Evolutionary conservation across 2,113 vertebrate genomes (phyloP).

Genomic region (Dromaius novaehollandiae): DNA sequence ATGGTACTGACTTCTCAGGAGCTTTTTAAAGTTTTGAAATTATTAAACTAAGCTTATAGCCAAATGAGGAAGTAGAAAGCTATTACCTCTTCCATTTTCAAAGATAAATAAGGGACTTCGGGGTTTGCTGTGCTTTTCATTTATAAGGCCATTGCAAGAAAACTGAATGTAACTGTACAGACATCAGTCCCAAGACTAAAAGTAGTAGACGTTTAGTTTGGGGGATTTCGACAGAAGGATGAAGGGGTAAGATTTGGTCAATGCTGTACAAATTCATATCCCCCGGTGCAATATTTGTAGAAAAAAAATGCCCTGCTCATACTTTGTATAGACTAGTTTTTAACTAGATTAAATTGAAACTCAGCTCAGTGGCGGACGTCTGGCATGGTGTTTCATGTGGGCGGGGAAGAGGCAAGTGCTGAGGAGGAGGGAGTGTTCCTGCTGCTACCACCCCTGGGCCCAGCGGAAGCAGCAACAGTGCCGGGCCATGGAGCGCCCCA

Average conservation of each 20-base stretch:
- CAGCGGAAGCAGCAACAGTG: background rate
- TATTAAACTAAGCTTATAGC: background rate
- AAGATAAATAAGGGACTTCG: background rate
- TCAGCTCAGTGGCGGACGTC: background rate
- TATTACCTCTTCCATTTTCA: background rate
- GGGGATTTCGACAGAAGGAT: constrained; percentile 7
- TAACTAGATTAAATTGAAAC: constrained; percentile 72
- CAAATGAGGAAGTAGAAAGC: background rate
- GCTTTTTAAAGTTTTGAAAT: background rate
- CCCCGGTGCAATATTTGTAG: constrained; percentile 61
- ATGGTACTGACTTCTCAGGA: background rate
- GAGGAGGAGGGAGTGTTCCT: background rate
- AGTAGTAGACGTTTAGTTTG: constrained; percentile 9
- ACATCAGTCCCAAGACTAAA: constrained; percentile 15
- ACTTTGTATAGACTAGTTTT: constrained; percentile 68
- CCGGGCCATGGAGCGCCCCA: too few species aligned
- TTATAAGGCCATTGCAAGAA: background rate
- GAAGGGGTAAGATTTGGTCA: constrained; percentile 15
- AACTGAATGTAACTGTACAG: background rate
- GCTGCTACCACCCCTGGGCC: background rate
- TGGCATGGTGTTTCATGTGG: background rate
- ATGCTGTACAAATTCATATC: constrained; percentile 49
- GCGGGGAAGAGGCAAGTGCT: background rate
- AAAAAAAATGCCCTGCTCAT: background rate
- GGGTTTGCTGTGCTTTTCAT: background rate